Percentiles rank a stretch among this genome's conserved stretches.
Conservation (phyloP, 64 coral and sea anemone species). For the Astreopora myriophthalma region DNA sequence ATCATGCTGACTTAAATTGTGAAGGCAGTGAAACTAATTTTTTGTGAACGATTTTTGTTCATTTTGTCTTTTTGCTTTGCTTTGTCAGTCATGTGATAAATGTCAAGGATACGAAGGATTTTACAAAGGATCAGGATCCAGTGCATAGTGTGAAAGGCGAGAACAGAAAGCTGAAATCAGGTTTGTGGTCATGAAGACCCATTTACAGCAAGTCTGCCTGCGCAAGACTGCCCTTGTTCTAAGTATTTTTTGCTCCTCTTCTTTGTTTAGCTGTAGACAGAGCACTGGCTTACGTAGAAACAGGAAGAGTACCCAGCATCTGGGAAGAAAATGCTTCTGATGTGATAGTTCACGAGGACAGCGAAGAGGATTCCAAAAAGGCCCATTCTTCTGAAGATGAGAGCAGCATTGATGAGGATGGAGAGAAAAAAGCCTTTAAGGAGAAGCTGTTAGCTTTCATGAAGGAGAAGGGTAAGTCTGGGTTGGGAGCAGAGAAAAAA, state of each 20-base stretch:
- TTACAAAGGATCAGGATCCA: conserved; percentile 74
- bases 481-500: too few relatives aligned
- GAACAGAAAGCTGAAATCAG: conserved; percentile 59
- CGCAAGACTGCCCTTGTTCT: too few relatives aligned
- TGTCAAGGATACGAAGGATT: conserved; percentile 87
- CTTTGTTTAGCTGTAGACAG: conserved; percentile 74
- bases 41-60: not conserved
- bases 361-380: conserved; percentile 30
- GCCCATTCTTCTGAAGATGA: conserved; percentile 65
- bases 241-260: not conserved
- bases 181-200: not conserved
- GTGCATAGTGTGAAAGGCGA: conserved; percentile 75
- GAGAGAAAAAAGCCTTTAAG: conserved; percentile 72
- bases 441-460: conserved; percentile 81
- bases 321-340: conserved; percentile 75
- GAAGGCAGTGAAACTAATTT: too few relatives aligned
- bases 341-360: conserved; percentile 48
- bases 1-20: too few relatives aligned
- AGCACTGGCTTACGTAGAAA: conserved; percentile 84
- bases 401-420: conserved; percentile 58
- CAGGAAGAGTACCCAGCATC: conserved; percentile 71
- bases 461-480: conserved; percentile 77
- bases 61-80: not conserved
- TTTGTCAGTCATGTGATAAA: conserved; percentile 86
- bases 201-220: too few relatives aligned